Conservation (phyloP, 2,888 invertebrate genomes). For the Unio delphinus region DNA sequence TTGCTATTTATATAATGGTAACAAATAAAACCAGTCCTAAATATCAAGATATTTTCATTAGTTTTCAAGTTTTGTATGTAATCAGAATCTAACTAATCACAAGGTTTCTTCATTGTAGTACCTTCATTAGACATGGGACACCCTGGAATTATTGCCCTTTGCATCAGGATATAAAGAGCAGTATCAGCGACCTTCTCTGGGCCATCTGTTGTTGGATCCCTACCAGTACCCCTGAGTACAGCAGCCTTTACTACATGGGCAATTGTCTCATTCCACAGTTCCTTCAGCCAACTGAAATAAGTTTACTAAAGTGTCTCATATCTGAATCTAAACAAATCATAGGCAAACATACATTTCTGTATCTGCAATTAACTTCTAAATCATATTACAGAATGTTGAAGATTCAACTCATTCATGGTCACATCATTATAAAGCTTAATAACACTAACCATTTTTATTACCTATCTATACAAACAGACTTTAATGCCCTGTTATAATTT, state of each 20-base stretch:
- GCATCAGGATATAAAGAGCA: slow-evolving; percentile 69
- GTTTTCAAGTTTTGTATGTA: not conserved
- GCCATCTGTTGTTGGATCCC: slow-evolving; percentile 51
- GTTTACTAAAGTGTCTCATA: not conserved
- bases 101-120: slow-evolving; percentile 15
- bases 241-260: slow-evolving; percentile 63
- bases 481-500: too few relatives aligned
- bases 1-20: too few relatives aligned
- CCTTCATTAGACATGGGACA: slow-evolving; percentile 67
- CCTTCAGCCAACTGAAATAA: slow-evolving; percentile 60
- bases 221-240: slow-evolving; percentile 58
- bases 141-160: slow-evolving; percentile 65
- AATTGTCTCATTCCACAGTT: slow-evolving; percentile 65
- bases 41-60: too few relatives aligned
- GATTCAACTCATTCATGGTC: too few relatives aligned
- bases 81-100: not conserved
- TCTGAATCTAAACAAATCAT: not conserved
- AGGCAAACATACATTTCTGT: too few relatives aligned
- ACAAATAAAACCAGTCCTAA: too few relatives aligned
- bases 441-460: too few relatives aligned
- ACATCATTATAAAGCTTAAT: too few relatives aligned
- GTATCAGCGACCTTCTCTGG: slow-evolving; percentile 68
- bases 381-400: too few relatives aligned
- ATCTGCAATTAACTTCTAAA: too few relatives aligned
- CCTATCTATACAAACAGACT: too few relatives aligned